Percentiles rank a stretch among this genome's conserved stretches.
Evolutionary conservation across 2,797 vertebrate genomes (phyloP).

Genomic region (Ibycter americanus): DNA sequence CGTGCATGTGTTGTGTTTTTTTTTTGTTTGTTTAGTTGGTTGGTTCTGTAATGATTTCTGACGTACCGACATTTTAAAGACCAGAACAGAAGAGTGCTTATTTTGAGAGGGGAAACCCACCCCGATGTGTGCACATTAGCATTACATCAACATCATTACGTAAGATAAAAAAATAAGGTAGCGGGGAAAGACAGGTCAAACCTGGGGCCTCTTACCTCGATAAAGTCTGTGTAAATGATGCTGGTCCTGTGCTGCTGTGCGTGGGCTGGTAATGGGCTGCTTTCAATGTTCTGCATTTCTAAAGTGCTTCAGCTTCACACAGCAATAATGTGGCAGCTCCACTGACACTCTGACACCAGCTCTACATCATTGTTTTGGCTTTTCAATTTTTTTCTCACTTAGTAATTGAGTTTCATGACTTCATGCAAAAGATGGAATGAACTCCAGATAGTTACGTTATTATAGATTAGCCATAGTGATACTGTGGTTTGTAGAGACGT

Average conservation of each 20-base stretch:
- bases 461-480: conserved; percentile 44
- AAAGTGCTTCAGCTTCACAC: background rate
- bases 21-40: background rate
- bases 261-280: background rate
- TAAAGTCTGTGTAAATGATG: background rate
- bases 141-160: background rate
- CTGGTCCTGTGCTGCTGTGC: background rate
- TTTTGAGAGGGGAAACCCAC: background rate
- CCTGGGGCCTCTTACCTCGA: background rate
- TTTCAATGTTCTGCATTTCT: background rate
- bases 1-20: background rate
- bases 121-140: rapidly evolving
- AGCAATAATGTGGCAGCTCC: background rate
- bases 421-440: conserved; percentile 6
- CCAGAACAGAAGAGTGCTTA: background rate
- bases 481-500: background rate
- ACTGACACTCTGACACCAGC: background rate
- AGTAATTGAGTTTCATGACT: conserved; percentile 56
- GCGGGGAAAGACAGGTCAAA: background rate
- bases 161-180: background rate
- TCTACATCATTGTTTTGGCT: conserved; percentile 13
- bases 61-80: background rate
- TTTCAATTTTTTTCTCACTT: background rate
- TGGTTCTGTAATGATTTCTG: background rate
- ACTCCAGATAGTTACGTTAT: conserved; percentile 12